Base-by-base conservation (phyloP, 2,888 invertebrate genomes). In the Thymelicus sylvestris region DNA sequence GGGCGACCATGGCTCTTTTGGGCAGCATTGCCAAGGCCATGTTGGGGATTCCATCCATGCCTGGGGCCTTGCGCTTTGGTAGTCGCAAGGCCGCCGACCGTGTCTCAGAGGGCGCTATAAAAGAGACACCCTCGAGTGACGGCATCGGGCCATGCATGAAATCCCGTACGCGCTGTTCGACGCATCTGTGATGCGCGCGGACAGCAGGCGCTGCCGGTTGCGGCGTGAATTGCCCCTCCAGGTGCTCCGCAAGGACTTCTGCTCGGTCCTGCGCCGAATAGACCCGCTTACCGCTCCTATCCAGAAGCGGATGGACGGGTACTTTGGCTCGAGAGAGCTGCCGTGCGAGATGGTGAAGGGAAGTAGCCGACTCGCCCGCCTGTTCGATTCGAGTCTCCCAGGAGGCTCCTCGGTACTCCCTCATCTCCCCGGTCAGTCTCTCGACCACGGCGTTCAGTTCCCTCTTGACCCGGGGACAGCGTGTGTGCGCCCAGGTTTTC, bases 61-160 rank as follows among this genome's bases (percentile, higher is more conserved):
- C 19, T 19, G 19, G 19, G 19, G 19, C 39, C 60, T 60, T 60
- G 39, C 39, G 41, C 39, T 60, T 38, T 8, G 38, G 38, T 4
- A 60, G 39, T 15, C 39, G 60, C 39, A 60, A 5, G 60, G 15
- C 38, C 13, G 7, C 60, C 60, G n/a, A 15, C 60, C 60, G 41
- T 7, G 60, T 60, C 60, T 60, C 60, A 2, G 41, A 38, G 7
- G 60, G 15, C 1, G 3, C 8, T 13, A 60, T 60, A 39, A 60
- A 60, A 2, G 7, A 41, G 6, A 60, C 7, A 4, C 60, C 15
- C 6, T 15, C 13, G n/a, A 60, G 60, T 5, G 39, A n/a, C 60
- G 38, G 60, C 15, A 15, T 60, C 60, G 39, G 60, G n/a, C 60
- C 41, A 8, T 39, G 31, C 41, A 60, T n/a, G 60, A 60, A 60